phyloP scores from a whole-genome alignment of 2,113 vertebrate species.

The Poicephalus meyeri region DNA sequence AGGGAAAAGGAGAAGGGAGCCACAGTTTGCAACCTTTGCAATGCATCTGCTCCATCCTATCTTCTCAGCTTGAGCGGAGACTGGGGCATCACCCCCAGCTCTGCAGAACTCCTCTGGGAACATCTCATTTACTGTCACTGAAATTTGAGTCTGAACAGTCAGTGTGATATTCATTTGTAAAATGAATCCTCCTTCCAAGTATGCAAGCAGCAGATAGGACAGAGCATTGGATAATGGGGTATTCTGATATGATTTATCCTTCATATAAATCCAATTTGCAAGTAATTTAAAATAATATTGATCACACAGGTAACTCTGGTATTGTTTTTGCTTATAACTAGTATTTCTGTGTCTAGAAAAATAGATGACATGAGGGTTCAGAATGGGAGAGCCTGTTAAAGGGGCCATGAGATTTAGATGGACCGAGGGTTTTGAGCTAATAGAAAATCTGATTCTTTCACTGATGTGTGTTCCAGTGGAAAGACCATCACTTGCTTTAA shows the following conservation, averaged over 20 bases:
- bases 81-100: neutral
- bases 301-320: neutral
- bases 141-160: neutral
- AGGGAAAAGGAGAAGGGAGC: neutral
- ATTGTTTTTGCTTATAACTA: neutral
- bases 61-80: fast-evolving
- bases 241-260: conserved; percentile 19
- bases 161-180: neutral
- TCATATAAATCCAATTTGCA: conserved; percentile 22
- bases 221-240: neutral
- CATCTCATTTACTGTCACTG: neutral
- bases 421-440: neutral
- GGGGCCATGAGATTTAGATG: neutral
- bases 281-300: conserved; percentile 19
- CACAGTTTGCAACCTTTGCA: neutral
- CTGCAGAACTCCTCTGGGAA: neutral
- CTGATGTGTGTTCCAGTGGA: neutral
- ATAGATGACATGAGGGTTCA: neutral
- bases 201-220: neutral
- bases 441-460: neutral
- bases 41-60: neutral
- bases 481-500: neutral
- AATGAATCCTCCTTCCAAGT: conserved; percentile 15
- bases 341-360: neutral
- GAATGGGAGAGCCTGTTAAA: neutral